phyloP scores from a whole-genome alignment of 2,113 vertebrate genomes.

The Phyllostomus hastatus region DNA sequence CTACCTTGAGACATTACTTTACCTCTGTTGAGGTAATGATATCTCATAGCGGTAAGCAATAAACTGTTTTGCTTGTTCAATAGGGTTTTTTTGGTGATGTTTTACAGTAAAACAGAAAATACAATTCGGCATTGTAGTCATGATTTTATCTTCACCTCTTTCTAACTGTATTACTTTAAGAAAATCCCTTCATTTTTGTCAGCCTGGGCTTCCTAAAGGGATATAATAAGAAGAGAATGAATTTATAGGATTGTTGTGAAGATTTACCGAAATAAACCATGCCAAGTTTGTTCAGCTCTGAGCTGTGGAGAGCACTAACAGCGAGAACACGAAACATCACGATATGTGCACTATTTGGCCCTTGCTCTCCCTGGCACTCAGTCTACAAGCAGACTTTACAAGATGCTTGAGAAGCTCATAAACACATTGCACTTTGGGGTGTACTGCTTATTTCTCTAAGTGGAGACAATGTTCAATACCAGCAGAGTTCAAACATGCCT shows the following conservation, averaged over 20 bases:
- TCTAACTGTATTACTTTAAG: neutral
- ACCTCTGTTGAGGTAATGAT: neutral
- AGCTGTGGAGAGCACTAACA: neutral
- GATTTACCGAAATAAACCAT: neutral
- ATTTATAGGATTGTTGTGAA: neutral
- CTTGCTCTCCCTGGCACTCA: neutral
- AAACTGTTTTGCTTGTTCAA: neutral
- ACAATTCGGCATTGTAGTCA: neutral
- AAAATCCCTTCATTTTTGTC: neutral
- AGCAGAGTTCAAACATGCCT: slow-evolving; percentile 6
- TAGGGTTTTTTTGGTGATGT: neutral
- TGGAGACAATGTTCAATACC: slow-evolving; percentile 40
- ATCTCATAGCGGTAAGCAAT: neutral
- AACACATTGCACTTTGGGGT: neutral
- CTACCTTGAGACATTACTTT: neutral
- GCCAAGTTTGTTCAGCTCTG: neutral
- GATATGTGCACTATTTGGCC: neutral
- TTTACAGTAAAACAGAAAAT: neutral
- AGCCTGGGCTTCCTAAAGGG: neutral
- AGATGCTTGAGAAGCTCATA: neutral
- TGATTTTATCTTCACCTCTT: neutral
- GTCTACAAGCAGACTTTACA: neutral
- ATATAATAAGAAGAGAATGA: neutral
- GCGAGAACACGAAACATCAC: neutral
- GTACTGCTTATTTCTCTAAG: neutral